Evolutionary conservation across 2,113 vertebrate species (phyloP).

Genomic region (Gasterosteus nipponicus): DNA sequence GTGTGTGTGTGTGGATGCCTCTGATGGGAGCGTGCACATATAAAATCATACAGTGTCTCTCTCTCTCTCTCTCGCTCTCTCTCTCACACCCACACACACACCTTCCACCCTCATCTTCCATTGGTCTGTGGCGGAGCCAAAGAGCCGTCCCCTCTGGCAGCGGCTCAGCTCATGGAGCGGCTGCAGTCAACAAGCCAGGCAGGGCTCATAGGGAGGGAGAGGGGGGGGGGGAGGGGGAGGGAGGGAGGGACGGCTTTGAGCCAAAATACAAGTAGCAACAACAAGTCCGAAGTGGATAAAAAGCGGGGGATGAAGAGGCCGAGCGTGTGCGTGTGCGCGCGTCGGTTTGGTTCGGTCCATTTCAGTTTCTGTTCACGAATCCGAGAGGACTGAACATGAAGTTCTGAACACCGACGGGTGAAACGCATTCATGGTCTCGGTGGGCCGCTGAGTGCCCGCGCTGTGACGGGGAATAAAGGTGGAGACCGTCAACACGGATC

Average conservation of each 20-base stretch:
- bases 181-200: slow-evolving; percentile 71
- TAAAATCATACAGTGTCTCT: slow-evolving; percentile 41
- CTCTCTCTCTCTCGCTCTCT: slow-evolving; percentile 11
- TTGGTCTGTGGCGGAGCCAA: slow-evolving; percentile 55
- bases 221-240: slow-evolving; percentile 10
- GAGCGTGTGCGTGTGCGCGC: not conserved
- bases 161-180: slow-evolving; percentile 49
- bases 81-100: not conserved
- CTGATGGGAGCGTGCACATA: slow-evolving; percentile 38
- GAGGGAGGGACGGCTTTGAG: slow-evolving; percentile 19
- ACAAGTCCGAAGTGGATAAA: slow-evolving; percentile 35
- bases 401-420: no score
- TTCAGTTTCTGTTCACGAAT: no score
- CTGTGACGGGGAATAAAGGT: no score
- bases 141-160: slow-evolving; percentile 69
- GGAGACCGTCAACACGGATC: no score
- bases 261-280: slow-evolving; percentile 56
- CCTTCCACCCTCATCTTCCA: slow-evolving; percentile 53
- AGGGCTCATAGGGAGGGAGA: slow-evolving; percentile 46
- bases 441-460: no score
- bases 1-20: not conserved
- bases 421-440: no score
- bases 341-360: not conserved
- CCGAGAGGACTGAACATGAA: not conserved
- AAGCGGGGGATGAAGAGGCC: not conserved